Evolutionary conservation across 2,797 vertebrate species (phyloP).

Genomic region (Paedocypris micromegethes): DNA sequence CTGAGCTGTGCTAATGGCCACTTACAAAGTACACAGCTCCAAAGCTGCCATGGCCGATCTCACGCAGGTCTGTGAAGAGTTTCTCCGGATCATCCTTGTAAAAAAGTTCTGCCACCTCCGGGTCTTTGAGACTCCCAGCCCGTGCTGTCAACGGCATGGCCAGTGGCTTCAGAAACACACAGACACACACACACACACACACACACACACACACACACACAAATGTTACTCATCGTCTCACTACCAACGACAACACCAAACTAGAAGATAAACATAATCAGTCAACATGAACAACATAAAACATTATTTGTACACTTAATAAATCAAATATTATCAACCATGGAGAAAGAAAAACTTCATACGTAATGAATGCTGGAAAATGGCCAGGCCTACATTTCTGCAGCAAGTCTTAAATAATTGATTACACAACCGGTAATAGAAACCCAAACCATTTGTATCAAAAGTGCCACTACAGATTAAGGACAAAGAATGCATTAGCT

Average conservation of each 20-base stretch:
- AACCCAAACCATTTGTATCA: slow-evolving; percentile 13
- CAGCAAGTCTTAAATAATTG: slow-evolving; percentile 26
- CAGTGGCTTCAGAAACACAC: slow-evolving; percentile 62
- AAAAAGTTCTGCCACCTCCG: slow-evolving; percentile 91
- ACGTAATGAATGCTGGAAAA: not conserved
- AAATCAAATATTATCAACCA: not conserved
- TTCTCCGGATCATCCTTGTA: slow-evolving; percentile 92
- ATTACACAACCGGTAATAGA: slow-evolving; percentile 30
- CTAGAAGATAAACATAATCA: too few relatives aligned
- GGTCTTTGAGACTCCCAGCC: slow-evolving; percentile 93
- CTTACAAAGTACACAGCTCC: slow-evolving; percentile 92
- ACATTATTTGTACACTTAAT: not conserved
- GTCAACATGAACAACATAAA: not conserved
- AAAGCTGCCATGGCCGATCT: slow-evolving; percentile 93
- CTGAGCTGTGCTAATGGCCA: slow-evolving; percentile 33
- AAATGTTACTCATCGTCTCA: not conserved
- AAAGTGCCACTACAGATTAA: not conserved
- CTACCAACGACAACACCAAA: not conserved
- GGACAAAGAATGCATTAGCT: not conserved
- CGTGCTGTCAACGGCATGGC: slow-evolving; percentile 88
- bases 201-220: slow-evolving; percentile 37
- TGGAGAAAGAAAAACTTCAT: not conserved
- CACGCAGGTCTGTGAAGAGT: slow-evolving; percentile 87
- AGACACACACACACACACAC: slow-evolving; percentile 33
- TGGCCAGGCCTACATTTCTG: slow-evolving; percentile 8